phyloP scores from a whole-genome alignment of 2,888 invertebrate species.

The Ischnus inquisitorius region DNA sequence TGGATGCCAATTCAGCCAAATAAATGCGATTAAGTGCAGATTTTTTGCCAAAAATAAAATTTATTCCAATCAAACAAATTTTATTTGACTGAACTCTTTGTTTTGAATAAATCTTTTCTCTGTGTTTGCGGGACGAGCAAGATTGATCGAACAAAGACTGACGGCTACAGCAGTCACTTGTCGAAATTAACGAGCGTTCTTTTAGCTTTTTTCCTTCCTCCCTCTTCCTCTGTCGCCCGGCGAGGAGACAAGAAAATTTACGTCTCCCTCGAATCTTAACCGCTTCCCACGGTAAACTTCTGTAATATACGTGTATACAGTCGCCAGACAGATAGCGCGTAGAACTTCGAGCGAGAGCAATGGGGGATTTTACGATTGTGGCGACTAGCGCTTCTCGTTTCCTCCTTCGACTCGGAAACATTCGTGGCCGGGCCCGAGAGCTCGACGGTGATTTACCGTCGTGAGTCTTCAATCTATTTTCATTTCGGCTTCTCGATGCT shows the following conservation, averaged over 20 bases:
- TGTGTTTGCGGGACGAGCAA: conserved; percentile 38
- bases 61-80: too few species aligned
- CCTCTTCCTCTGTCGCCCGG: not conserved
- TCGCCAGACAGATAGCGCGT: conserved; percentile 16
- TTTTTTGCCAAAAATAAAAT: too few species aligned
- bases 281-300: conserved; percentile 57
- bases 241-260: not conserved
- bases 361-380: conserved; percentile 67
- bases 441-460: conserved; percentile 71
- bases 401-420: conserved; percentile 42
- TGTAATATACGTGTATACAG: not conserved
- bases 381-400: conserved; percentile 38
- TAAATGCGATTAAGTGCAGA: too few species aligned
- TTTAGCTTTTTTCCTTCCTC: conserved; percentile 41
- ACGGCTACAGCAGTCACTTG: conserved; percentile 61
- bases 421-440: conserved; percentile 8
- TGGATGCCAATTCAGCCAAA: too few species aligned
- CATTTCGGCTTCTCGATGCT: conserved; percentile 54
- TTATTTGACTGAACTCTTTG: too few species aligned
- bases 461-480: conserved; percentile 74
- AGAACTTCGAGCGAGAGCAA: conserved; percentile 44
- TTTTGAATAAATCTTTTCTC: too few species aligned
- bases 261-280: conserved; percentile 20
- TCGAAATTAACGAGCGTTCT: conserved; percentile 68
- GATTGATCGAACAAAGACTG: conserved; percentile 46